These are phyloP conservation scores for Acanthoscelides obtectus DNA, from an alignment of 2,888 invertebrate species.

Conservation along the genomic window DNA sequence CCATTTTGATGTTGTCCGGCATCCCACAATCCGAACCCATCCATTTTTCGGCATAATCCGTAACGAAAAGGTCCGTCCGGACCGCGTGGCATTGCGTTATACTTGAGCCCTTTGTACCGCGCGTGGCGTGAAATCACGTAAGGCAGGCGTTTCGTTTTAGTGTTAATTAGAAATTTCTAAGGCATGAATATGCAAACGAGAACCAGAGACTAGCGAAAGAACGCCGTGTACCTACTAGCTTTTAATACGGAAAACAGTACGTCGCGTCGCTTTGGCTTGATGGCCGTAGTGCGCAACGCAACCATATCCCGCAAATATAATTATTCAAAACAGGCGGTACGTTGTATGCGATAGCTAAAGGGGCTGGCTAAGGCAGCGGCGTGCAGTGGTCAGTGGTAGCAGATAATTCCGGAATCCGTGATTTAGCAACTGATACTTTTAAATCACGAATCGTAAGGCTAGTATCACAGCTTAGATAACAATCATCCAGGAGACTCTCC, in stretches of 20 bases:
- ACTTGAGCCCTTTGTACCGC: not conserved
- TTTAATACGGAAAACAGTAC: conserved; percentile 27
- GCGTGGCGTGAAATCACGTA: not conserved
- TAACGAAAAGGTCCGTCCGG: not conserved
- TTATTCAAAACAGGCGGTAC: not conserved
- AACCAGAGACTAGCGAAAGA: conserved; percentile 27
- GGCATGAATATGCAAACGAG: conserved; percentile 34
- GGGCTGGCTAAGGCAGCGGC: not conserved
- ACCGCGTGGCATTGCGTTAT: not conserved
- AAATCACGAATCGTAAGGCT: too few relatives aligned
- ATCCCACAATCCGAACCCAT: too few relatives aligned
- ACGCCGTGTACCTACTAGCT: conserved; percentile 30
- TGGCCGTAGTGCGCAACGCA: not conserved
- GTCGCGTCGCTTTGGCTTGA: not conserved
- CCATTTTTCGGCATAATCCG: too few relatives aligned
- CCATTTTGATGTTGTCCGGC: too few relatives aligned
- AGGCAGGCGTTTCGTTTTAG: conserved; percentile 24
- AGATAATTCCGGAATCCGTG: too few relatives aligned
- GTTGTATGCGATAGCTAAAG: not conserved
- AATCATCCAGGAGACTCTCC: too few relatives aligned
- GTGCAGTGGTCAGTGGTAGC: too few relatives aligned
- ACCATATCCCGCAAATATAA: not conserved
- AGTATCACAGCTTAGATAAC: too few relatives aligned
- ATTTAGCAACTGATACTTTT: too few relatives aligned
- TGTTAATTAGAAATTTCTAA: conserved; percentile 28